Evolutionary conservation across 2,113 vertebrate species (phyloP), one percentile per base, ranked within the genome.

Genomic region (Tachycineta bicolor): DNA sequence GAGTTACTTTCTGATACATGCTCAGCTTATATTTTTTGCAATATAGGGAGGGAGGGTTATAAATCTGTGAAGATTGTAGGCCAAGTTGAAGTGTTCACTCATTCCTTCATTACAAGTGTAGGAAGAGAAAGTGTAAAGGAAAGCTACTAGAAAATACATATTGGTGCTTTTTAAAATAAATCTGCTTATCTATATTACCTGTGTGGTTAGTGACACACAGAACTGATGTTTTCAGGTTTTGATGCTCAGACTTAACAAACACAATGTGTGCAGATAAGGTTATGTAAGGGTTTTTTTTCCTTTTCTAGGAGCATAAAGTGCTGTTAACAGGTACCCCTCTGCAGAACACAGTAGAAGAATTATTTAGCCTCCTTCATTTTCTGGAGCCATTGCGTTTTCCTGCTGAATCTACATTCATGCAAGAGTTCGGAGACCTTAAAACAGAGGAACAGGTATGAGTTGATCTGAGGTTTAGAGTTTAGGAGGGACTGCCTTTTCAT

Each of bases 391-490:
- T 98, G 65, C 98, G 99, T 60, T 99, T 99, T 96, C 99, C 99
- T 81, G 99, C 99, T 29, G 99, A 99, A 92, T 99, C 98, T 74
- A 99, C 98, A 10, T 99, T 99, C 97, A 99, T 99, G 99, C 99
- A 99, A 95, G 99, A 99, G 97, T 99, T 99, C 60, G 99, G 99
- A 94, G 99, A 99, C 95, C 98, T 99, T 43, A 99, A 99, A 97
- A 99, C 99, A 26, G 99, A 99, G 83, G 99, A 99, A 60, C 99
- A 99, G 99, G 99, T 98, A 98, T 12, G 39, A 75, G 16, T 53
- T 68, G 2, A 9, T 20, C 31, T 59, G 25, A 67, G 46, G n/a
- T 50, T 46, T 14, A 22, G 11, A 43, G 31, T 88, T 20, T 31
- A 26, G 20, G 34, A 31, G 60, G 73, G 25, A 49, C 17, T 58